Percentiles rank a stretch among this genome's conserved stretches.
Conservation (phyloP, 2,888 invertebrate genomes). For the Euplexia lucipara region DNA sequence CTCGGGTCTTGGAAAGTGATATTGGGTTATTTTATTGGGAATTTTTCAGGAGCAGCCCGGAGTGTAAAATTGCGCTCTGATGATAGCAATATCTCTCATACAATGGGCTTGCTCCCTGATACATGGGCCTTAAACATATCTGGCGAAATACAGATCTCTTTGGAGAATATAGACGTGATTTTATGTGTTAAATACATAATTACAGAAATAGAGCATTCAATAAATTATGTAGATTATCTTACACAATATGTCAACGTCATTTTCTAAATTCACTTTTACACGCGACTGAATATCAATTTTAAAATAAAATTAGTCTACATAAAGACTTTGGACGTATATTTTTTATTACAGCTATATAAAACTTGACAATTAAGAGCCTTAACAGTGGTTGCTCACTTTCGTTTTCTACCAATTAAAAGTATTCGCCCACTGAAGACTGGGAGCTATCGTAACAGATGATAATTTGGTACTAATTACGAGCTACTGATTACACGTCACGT, state of each 20-base stretch:
- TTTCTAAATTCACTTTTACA: slow-evolving; percentile 12
- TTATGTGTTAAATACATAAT: too few relatives aligned
- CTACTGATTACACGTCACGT: slow-evolving; percentile 48
- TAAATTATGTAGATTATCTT: slow-evolving; percentile 1
- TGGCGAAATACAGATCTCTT: too few relatives aligned
- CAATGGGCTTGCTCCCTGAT: too few relatives aligned
- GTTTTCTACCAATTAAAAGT: slow-evolving; percentile 71
- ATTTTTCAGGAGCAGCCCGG: too few relatives aligned
- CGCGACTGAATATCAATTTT: slow-evolving; percentile 14
- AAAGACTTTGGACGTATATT: slow-evolving; percentile 19
- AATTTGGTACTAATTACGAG: slow-evolving; percentile 61
- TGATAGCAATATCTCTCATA: too few relatives aligned
- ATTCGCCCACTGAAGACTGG: slow-evolving; percentile 48
- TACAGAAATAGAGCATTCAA: neutral
- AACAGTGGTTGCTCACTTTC: slow-evolving; percentile 62
- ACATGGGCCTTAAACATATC: too few relatives aligned
- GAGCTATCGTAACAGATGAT: slow-evolving; percentile 50
- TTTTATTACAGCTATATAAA: slow-evolving; percentile 39
- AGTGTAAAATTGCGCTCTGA: neutral
- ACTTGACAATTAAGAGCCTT: slow-evolving; percentile 50
- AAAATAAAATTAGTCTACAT: slow-evolving; percentile 12
- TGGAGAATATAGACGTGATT: too few relatives aligned
- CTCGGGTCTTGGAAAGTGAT: too few relatives aligned
- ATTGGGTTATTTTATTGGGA: too few relatives aligned
- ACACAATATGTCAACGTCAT: neutral